These are phyloP conservation scores for Spinus olivaceus DNA, from an alignment of 2,797 vertebrate genomes.

Conservation along the genomic window DNA sequence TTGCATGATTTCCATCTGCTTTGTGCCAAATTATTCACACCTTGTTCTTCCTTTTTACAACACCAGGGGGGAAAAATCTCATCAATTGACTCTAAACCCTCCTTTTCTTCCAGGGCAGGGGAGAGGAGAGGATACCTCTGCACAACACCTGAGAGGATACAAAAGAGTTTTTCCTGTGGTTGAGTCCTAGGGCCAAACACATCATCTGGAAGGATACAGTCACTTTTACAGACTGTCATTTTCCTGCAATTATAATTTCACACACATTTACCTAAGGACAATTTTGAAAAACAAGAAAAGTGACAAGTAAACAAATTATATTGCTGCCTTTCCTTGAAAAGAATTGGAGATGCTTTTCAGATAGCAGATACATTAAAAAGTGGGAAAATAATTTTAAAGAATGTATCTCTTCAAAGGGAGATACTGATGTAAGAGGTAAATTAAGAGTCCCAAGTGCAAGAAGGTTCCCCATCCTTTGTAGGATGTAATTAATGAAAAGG, in stretches of 20 bases:
- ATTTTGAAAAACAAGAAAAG: neutral
- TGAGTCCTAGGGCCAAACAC: neutral
- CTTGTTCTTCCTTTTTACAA: neutral
- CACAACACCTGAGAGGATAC: neutral
- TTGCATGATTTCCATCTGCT: neutral
- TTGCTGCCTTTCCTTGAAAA: neutral
- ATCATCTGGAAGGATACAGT: neutral
- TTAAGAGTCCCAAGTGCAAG: neutral
- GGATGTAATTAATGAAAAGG: neutral
- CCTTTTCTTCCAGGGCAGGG: neutral
- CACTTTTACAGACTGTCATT: neutral
- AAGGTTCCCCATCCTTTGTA: neutral
- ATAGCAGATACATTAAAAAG: neutral
- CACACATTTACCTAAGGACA: neutral
- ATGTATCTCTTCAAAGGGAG: neutral
- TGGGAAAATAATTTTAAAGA: neutral
- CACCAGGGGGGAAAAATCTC: rapidly evolving
- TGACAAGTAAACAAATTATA: neutral
- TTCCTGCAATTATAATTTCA: constrained; percentile 19
- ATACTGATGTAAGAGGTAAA: neutral
- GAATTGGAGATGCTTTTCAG: neutral
- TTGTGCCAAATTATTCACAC: neutral
- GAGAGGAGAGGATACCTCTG: neutral
- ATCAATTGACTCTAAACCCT: neutral
- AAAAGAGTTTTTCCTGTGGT: neutral